These are phyloP conservation scores for Microcaecilia unicolor DNA, from an alignment of 2,797 vertebrate genomes.

Conservation along the genomic window DNA sequence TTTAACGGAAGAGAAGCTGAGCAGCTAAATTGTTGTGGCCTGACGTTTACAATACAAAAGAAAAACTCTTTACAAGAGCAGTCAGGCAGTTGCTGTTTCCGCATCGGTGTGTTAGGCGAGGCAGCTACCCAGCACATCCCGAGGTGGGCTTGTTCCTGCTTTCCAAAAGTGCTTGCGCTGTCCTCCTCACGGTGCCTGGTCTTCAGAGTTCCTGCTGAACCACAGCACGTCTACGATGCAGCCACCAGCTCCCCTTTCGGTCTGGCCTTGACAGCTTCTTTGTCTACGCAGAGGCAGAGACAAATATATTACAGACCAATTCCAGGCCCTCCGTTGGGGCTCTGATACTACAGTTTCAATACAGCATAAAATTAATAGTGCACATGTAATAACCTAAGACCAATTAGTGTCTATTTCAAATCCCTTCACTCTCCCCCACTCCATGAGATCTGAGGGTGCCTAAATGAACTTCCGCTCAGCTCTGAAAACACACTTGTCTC, in stretches of 20 bases:
- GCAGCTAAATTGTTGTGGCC: constrained; percentile 7
- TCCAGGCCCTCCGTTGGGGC: background rate
- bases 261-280: constrained; percentile 55
- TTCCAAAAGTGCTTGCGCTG: background rate
- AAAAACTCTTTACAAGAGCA: constrained; percentile 19
- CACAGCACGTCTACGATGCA: constrained; percentile 48
- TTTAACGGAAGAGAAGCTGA: background rate
- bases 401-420: no score
- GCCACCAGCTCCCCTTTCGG: constrained; percentile 70
- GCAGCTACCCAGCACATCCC: background rate
- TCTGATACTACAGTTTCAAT: no score
- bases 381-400: no score
- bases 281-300: constrained; percentile 56
- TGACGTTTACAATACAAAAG: constrained; percentile 19
- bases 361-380: no score
- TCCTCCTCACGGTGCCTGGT: background rate
- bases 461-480: no score
- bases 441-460: no score
- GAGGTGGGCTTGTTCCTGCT: background rate
- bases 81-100: constrained; percentile 6
- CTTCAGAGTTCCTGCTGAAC: background rate
- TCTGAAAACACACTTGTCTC: no score
- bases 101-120: constrained; percentile 12
- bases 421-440: no score
- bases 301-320: no score